Evolutionary conservation across 2,888 invertebrate species (phyloP).

Genomic region (Phania funesta): DNA sequence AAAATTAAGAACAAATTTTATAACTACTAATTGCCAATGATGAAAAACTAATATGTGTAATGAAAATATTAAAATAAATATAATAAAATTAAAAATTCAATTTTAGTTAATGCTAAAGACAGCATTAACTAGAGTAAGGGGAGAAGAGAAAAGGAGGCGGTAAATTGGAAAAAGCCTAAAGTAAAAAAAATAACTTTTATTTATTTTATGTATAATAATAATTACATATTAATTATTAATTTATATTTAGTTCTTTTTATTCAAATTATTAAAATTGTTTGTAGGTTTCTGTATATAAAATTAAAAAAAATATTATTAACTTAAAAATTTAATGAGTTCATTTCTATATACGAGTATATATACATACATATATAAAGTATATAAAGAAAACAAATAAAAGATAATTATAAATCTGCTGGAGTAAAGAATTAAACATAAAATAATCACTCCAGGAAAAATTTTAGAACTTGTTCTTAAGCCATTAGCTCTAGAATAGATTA

Average conservation of each 20-base stretch:
- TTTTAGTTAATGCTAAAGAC: conserved; percentile 22
- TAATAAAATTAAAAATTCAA: conserved; percentile 14
- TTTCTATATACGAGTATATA: conserved; percentile 29
- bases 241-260: conserved; percentile 19
- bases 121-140: not conserved
- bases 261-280: conserved; percentile 28
- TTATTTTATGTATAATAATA: conserved; percentile 18
- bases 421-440: conserved; percentile 6
- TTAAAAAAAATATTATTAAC: conserved; percentile 44
- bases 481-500: not conserved
- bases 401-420: conserved; percentile 7
- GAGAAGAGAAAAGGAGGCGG: not conserved
- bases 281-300: conserved; percentile 26
- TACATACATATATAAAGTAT: conserved; percentile 17
- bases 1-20: conserved; percentile 19
- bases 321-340: conserved; percentile 65
- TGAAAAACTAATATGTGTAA: conserved; percentile 18
- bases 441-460: not conserved
- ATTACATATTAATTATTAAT: conserved; percentile 26
- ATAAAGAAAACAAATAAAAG: conserved; percentile 42
- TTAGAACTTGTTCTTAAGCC: not conserved
- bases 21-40: conserved; percentile 45
- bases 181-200: conserved; percentile 26
- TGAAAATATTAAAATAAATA: conserved; percentile 14
- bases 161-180: not conserved